These are phyloP conservation scores for Calameuta pallipes DNA, from an alignment of 2,888 invertebrate genomes.

Conservation along the genomic window DNA sequence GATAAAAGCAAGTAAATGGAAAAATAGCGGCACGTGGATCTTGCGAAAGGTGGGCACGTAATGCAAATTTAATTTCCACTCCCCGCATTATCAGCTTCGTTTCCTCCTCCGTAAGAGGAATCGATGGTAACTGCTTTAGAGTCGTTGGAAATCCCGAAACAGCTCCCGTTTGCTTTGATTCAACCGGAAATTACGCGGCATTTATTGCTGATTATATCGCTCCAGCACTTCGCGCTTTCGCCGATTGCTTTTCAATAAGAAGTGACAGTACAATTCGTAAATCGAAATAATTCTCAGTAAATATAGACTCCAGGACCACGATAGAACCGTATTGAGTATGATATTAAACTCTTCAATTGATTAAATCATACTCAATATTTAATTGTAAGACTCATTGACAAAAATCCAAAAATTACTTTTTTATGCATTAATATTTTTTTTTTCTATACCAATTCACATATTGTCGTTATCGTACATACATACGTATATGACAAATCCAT, in stretches of 20 bases:
- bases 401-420: not conserved
- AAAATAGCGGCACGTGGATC: not conserved
- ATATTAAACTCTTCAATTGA: not conserved
- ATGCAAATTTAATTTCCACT: conserved; percentile 43
- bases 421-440: not conserved
- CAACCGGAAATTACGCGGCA: conserved; percentile 47
- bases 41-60: conserved; percentile 30
- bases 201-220: conserved; percentile 51
- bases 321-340: not conserved
- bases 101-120: conserved; percentile 7
- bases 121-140: conserved; percentile 21
- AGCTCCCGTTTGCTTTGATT: conserved; percentile 36
- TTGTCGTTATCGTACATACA: not conserved
- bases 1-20: not conserved
- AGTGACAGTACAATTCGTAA: conserved; percentile 34
- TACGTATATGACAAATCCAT: not conserved
- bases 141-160: conserved; percentile 18
- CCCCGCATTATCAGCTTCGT: conserved; percentile 37
- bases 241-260: conserved; percentile 46
- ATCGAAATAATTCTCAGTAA: not conserved
- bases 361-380: too few species aligned
- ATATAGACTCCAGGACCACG: not conserved
- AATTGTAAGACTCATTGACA: not conserved
- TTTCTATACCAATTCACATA: not conserved
- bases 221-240: conserved; percentile 26